Evolutionary conservation across 2,113 vertebrate species (phyloP).

Genomic region (Pavo muticus): DNA sequence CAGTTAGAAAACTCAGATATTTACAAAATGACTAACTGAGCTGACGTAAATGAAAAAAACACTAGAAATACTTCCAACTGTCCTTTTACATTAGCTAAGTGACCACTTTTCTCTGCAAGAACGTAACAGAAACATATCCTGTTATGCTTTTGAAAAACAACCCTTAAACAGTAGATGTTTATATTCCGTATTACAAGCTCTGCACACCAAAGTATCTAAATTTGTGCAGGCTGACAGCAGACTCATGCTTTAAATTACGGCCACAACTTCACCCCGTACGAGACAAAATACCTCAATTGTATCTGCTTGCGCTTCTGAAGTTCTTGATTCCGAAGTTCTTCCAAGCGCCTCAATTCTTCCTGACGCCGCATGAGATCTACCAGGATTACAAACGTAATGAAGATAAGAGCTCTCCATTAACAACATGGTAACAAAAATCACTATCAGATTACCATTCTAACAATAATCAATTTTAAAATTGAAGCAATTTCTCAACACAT

Average conservation of each 20-base stretch:
- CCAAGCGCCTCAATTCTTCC: slow-evolving; percentile 94
- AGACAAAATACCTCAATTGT: slow-evolving; percentile 88
- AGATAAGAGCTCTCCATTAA: background rate
- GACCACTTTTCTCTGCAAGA: background rate
- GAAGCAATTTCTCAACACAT: background rate
- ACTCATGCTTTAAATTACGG: background rate
- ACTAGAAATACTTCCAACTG: background rate
- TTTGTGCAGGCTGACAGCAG: background rate
- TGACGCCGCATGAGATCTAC: slow-evolving; percentile 97
- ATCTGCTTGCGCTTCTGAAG: slow-evolving; percentile 97
- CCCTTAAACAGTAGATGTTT: background rate
- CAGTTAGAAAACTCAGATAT: background rate
- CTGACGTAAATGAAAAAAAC: background rate
- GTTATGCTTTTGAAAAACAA: background rate
- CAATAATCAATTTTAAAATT: background rate
- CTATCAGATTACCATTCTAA: background rate
- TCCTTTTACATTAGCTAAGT: background rate
- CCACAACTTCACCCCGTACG: background rate
- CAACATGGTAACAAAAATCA: background rate
- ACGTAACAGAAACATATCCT: background rate
- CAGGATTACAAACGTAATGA: background rate
- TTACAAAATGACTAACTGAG: background rate
- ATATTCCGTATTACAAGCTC: background rate
- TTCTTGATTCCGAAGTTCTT: slow-evolving; percentile 97
- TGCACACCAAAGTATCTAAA: background rate